phyloP scores from a whole-genome alignment of 2,888 invertebrate genomes.

The Luperina nickerlii region DNA sequence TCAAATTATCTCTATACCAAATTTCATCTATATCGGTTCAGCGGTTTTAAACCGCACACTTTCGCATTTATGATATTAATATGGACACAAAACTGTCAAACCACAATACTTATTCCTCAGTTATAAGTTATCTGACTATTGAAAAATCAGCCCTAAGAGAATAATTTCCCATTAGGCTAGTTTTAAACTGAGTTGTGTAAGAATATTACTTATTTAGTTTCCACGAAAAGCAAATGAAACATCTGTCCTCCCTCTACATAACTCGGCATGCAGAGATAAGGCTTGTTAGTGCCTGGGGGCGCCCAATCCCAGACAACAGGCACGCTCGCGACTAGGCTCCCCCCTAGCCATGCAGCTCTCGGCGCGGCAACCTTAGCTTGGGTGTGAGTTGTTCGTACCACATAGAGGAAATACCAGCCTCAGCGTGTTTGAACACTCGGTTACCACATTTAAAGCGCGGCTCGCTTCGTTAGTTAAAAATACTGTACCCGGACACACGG shows the following conservation, averaged over 20 bases:
- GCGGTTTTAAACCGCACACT: no score
- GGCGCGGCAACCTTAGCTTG: constrained; percentile 17
- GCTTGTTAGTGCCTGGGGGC: background rate
- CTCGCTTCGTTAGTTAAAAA: background rate
- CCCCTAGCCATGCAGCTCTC: constrained; percentile 15
- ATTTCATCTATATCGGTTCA: no score
- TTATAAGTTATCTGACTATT: background rate
- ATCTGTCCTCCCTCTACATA: background rate
- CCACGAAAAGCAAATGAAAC: background rate
- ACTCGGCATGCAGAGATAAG: background rate
- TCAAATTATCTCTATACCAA: no score
- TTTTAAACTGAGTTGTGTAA: background rate
- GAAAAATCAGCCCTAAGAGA: background rate
- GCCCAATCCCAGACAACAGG: background rate
- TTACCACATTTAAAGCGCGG: background rate
- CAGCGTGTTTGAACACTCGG: background rate
- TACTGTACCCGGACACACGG: background rate
- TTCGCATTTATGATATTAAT: no score
- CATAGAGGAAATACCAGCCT: background rate
- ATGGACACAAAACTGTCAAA: background rate
- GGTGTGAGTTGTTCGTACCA: background rate
- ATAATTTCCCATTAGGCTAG: background rate
- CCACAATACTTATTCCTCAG: background rate
- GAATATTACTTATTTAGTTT: background rate
- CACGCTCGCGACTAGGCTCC: constrained; percentile 10